Conservation (phyloP, 2,888 invertebrate genomes). For the Macaria liturata region DNA sequence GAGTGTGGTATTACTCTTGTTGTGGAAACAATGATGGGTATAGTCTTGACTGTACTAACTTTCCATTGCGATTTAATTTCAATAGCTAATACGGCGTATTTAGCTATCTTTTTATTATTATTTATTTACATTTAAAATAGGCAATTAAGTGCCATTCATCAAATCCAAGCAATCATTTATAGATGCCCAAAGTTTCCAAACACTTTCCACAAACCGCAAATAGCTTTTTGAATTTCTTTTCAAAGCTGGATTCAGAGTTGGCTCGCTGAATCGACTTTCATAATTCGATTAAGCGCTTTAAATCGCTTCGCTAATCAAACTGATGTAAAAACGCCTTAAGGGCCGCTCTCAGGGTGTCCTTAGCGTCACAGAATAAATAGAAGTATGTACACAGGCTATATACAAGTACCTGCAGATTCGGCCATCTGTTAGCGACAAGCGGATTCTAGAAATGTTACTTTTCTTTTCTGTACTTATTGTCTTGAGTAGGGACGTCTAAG, state of each 20-base stretch:
- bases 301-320: slow-evolving; percentile 34
- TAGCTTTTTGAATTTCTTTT: slow-evolving; percentile 25
- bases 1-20: no score
- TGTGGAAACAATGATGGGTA: no score
- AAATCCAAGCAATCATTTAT: slow-evolving; percentile 3
- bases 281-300: slow-evolving; percentile 35
- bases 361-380: slow-evolving; percentile 3
- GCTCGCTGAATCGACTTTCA: slow-evolving; percentile 33
- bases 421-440: slow-evolving; percentile 15
- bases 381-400: background rate
- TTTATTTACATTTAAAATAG: no score
- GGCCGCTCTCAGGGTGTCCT: slow-evolving; percentile 46
- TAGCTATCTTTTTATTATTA: no score
- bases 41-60: no score
- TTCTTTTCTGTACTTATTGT: slow-evolving; percentile 6
- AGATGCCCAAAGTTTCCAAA: slow-evolving; percentile 10
- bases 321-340: slow-evolving; percentile 50
- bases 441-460: slow-evolving; percentile 2
- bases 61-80: no score
- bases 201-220: slow-evolving; percentile 15
- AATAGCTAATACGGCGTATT: no score
- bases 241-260: slow-evolving; percentile 20
- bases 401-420: slow-evolving; percentile 2
- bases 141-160: no score
- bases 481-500: slow-evolving; percentile 12